Percentiles rank a stretch among this genome's conserved stretches.
phyloP scores from a whole-genome alignment of 2,888 invertebrate species.

The Tanypteryx hageni region DNA sequence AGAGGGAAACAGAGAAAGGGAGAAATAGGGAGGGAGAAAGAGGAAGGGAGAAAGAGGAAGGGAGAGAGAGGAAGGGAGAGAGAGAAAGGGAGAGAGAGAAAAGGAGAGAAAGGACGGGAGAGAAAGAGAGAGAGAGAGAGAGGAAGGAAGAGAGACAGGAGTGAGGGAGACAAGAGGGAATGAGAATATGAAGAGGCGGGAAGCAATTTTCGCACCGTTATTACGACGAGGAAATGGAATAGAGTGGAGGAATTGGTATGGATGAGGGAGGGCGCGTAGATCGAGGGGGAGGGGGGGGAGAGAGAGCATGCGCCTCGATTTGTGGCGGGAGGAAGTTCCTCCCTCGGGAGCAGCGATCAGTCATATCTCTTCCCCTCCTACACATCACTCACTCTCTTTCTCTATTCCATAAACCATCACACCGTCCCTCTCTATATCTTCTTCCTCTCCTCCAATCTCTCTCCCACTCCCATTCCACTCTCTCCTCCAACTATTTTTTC shows the following conservation, averaged over 20 bases:
- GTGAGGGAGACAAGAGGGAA: not conserved
- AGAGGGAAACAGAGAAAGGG: not conserved
- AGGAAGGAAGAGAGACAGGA: not conserved
- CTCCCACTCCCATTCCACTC: too few species aligned
- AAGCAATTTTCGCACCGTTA: not conserved
- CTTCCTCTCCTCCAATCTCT: too few species aligned
- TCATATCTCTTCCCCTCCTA: not conserved
- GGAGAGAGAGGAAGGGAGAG: too few species aligned
- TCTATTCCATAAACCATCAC: not conserved
- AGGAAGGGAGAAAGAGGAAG: not conserved
- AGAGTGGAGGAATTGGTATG: not conserved
- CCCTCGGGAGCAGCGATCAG: not conserved
- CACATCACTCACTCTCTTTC: not conserved
- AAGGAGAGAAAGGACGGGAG: not conserved
- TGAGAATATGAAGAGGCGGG: not conserved
- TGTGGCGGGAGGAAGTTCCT: not conserved
- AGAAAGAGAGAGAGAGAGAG: not conserved
- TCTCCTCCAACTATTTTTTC: too few species aligned
- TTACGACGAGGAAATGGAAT: not conserved
- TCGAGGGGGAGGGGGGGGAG: not conserved
- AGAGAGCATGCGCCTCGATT: too few species aligned
- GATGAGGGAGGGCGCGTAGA: not conserved
- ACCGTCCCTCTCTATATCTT: not conserved
- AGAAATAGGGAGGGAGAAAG: constrained; percentile 23
- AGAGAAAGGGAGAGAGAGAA: not conserved